Conservation (phyloP, 1,140 invertebrate species). For the Drosophila willistoni region DNA sequence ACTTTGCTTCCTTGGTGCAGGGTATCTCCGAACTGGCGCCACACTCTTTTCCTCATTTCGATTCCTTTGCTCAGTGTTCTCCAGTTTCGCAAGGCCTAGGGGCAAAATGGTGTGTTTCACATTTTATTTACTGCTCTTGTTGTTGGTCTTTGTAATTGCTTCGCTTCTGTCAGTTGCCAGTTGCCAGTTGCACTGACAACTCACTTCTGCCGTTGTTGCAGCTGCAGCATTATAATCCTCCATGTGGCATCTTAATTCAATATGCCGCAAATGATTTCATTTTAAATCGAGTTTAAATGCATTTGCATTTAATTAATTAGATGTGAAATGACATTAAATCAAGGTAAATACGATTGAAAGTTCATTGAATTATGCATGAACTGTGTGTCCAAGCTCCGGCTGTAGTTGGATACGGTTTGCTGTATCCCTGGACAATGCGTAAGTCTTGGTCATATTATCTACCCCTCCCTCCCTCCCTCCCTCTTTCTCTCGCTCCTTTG, state of each 20-base stretch:
- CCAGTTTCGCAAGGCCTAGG: slow-evolving; percentile 16
- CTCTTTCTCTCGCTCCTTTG: background rate
- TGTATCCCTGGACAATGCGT: background rate
- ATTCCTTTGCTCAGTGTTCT: slow-evolving; percentile 1
- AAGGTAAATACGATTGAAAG: slow-evolving; percentile 27
- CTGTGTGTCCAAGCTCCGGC: background rate
- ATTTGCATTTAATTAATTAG: slow-evolving; percentile 56
- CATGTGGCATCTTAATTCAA: slow-evolving; percentile 43
- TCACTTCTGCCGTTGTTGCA: slow-evolving; percentile 25
- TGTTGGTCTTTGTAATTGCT: slow-evolving; percentile 9
- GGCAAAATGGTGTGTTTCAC: slow-evolving; percentile 44
- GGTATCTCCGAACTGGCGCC: background rate
- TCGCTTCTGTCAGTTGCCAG: background rate
- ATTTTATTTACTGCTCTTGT: slow-evolving; percentile 70
- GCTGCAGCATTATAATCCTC: slow-evolving; percentile 1
- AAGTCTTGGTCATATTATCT: background rate
- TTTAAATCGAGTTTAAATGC: slow-evolving; percentile 39
- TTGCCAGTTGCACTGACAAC: slow-evolving; percentile 52
- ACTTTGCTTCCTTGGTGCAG: background rate
- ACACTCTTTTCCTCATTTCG: slow-evolving; percentile 1
- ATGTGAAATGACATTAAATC: slow-evolving; percentile 34
- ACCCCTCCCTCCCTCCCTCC: background rate
- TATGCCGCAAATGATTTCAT: slow-evolving; percentile 49
- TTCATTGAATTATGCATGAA: slow-evolving; percentile 6
- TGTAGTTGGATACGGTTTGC: background rate